Conservation (phyloP, 2,113 vertebrate species). For the Callipepla californica region DNA sequence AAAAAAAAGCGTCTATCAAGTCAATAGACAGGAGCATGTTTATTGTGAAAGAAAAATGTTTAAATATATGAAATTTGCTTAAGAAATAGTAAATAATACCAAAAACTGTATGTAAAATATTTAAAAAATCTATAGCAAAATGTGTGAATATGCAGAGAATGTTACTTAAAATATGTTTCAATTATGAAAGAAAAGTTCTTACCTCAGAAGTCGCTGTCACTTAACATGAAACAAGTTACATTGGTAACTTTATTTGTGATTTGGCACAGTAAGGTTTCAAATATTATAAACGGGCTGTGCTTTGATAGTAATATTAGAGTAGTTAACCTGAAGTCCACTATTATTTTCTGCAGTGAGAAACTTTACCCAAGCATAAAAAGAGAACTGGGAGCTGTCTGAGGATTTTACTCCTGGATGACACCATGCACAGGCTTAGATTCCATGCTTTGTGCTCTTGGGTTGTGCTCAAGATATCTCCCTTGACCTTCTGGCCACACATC, state of each 20-base stretch:
- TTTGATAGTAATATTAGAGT: neutral
- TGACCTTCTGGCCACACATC: no score
- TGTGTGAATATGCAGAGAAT: neutral
- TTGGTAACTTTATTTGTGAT: neutral
- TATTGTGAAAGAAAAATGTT: slow-evolving; percentile 40
- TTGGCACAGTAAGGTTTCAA: neutral
- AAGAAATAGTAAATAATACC: neutral
- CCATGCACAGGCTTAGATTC: neutral
- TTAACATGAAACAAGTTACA: neutral
- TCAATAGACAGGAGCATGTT: slow-evolving; percentile 10
- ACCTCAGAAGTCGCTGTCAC: neutral
- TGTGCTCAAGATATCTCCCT: neutral
- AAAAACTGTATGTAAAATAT: neutral
- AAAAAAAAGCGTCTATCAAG: slow-evolving; percentile 26
- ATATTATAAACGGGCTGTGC: neutral
- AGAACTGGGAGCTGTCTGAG: neutral
- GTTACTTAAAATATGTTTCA: neutral
- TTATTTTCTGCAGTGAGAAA: neutral
- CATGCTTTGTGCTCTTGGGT: neutral
- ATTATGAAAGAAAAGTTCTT: neutral
- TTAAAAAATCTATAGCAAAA: neutral
- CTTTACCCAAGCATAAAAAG: neutral
- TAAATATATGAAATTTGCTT: neutral
- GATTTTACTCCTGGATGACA: neutral
- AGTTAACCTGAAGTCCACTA: neutral